Conservation (phyloP, 2,888 invertebrate species). For the Mermis nigrescens region DNA sequence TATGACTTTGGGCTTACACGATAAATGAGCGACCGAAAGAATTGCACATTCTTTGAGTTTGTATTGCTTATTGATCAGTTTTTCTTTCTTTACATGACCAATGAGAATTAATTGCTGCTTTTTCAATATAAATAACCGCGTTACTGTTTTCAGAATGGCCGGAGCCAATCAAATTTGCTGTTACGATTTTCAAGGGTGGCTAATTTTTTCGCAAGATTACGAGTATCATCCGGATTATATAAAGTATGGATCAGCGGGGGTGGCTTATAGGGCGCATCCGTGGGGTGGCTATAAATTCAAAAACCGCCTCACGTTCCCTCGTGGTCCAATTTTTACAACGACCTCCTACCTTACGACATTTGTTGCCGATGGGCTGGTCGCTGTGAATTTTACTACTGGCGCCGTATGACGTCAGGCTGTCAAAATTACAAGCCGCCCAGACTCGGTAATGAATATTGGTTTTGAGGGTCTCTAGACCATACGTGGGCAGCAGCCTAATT, state of each 20-base stretch:
- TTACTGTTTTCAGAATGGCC: background rate
- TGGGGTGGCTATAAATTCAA: slow-evolving; percentile 73
- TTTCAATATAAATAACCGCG: too few species aligned
- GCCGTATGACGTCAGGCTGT: slow-evolving; percentile 71
- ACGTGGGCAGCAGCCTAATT: background rate
- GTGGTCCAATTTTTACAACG: slow-evolving; percentile 80
- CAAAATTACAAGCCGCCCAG: slow-evolving; percentile 75
- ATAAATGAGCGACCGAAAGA: too few species aligned
- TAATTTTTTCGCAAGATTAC: slow-evolving; percentile 79
- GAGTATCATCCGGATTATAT: slow-evolving; percentile 35
- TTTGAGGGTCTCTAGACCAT: background rate
- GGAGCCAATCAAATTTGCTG: slow-evolving; percentile 72
- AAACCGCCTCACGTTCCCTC: slow-evolving; percentile 47
- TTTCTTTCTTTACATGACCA: too few species aligned
- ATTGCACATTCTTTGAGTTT: too few species aligned
- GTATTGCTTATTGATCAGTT: too few species aligned
- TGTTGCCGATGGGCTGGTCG: slow-evolving; percentile 69
- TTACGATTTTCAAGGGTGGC: slow-evolving; percentile 66
- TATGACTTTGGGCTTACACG: too few species aligned
- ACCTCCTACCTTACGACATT: slow-evolving; percentile 70
- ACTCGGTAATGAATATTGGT: slow-evolving; percentile 38
- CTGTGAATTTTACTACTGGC: slow-evolving; percentile 68
- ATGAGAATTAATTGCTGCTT: too few species aligned
- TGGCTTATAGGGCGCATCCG: slow-evolving; percentile 40
- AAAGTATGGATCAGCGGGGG: slow-evolving; percentile 2